These are phyloP conservation scores for Erinaceus europaeus DNA, from an alignment of 2,113 vertebrate species.

Conservation along the genomic window DNA sequence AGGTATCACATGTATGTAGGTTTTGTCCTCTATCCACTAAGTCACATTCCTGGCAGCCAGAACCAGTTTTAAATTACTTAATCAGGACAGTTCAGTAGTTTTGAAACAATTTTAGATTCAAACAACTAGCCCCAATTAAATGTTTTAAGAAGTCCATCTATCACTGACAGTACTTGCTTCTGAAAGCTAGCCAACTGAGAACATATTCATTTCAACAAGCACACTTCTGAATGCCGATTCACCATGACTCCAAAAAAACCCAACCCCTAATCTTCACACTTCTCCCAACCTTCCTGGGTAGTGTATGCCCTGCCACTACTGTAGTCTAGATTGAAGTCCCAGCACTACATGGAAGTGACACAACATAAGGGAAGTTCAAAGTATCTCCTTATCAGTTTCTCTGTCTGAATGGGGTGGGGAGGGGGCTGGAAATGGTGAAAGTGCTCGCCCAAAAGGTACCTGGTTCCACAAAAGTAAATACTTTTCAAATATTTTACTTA, in stretches of 20 bases:
- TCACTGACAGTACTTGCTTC: background rate
- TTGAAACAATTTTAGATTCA: background rate
- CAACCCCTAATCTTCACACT: constrained; percentile 2
- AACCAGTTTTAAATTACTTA: constrained; percentile 7
- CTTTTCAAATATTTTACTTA: no score
- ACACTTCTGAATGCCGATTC: background rate
- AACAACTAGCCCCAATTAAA: background rate
- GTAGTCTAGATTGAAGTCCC: no score
- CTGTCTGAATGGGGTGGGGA: no score
- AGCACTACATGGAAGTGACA: no score
- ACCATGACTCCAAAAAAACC: background rate
- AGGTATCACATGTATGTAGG: no score
- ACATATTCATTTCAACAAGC: background rate
- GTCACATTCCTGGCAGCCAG: background rate
- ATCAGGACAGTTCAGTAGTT: background rate
- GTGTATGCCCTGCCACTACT: no score
- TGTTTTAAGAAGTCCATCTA: background rate
- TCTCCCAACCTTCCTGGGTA: background rate
- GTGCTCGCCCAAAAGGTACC: no score
- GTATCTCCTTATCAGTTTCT: no score
- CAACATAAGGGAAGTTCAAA: no score
- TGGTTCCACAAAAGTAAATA: no score
- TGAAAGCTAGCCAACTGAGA: constrained; percentile 7
- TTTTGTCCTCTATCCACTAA: no score
- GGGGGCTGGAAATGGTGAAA: no score